Evolutionary conservation across 1,140 invertebrate species (phyloP), one percentile per base, ranked within the genome.

Genomic region (Leptinotarsa undecemlineata): DNA sequence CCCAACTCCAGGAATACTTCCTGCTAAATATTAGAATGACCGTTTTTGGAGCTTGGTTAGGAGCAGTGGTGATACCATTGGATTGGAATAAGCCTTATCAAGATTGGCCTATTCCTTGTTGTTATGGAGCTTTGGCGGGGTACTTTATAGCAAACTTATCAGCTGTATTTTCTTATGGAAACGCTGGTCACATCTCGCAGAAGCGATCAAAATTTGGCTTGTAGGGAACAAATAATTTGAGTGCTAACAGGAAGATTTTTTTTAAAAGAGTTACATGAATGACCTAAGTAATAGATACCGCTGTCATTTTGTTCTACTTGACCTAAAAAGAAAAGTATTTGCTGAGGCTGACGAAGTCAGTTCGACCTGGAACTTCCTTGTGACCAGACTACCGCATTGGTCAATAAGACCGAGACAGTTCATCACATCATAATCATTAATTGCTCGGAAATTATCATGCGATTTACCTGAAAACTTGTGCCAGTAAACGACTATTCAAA

Each of bases 41-140:
- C 19, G 80, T 96, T 15, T 82, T 95, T 48, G 95, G 96, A n/a
- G 90, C 94, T 14, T 98, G 95, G 95, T 80, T 94, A 11, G 95
- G 95, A 19, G 93, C 95, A 26, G 89, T 94, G 76, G 91, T 95
- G 1, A 95, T 97, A 75, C 96, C 96, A 26, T 85, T 98, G 14
- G 96, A 98, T 84, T 98, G 96, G 96, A 94, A 97, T 84, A 88
- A 92, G 74, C 92, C 93, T 1, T 98, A 95, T 95, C 95, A 94
- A 86, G 85, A 84, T 70, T 95, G 94, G 94, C 94, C 94, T 1
- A 90, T 94, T 79, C 92, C 93, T 5, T 93, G 92, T 81, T 88
- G 89, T 72, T 85, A 91, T 11, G 93, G 93, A 68, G 90, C 92
- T n/a, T 80, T 93, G 6, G 75, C 89, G 72, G 92, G 92, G 4